Percentiles rank a stretch among this genome's conserved stretches.
Conservation (phyloP, 2,888 invertebrate genomes). For the Idaea biselata region DNA sequence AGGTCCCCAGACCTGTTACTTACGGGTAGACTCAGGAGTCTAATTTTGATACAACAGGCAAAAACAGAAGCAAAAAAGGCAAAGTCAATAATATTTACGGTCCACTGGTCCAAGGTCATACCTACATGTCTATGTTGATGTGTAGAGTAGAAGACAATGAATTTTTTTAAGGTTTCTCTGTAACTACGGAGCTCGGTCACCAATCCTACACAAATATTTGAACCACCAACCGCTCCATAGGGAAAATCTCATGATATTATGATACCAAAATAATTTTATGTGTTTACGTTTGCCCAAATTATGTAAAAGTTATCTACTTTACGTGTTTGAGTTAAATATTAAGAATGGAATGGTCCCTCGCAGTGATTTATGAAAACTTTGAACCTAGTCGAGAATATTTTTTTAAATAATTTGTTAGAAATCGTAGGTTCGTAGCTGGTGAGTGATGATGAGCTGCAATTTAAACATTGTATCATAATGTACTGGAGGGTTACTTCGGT, state of each 20-base stretch:
- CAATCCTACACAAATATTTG: constrained; percentile 65
- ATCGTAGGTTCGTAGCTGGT: too few relatives aligned
- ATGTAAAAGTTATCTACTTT: constrained; percentile 25
- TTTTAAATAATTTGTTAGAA: too few relatives aligned
- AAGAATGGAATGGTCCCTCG: constrained; percentile 17
- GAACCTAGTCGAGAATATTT: not conserved
- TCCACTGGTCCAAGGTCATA: not conserved
- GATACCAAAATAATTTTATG: constrained; percentile 33
- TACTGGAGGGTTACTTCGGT: too few relatives aligned
- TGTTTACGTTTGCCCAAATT: constrained; percentile 32
- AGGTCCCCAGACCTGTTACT: too few relatives aligned
- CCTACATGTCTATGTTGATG: not conserved
- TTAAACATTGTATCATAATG: too few relatives aligned
- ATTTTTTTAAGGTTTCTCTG: not conserved
- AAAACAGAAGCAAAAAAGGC: too few relatives aligned
- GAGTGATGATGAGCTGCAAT: too few relatives aligned
- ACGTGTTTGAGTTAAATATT: constrained; percentile 28
- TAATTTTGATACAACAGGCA: too few relatives aligned
- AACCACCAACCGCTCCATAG: constrained; percentile 44
- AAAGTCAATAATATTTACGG: too few relatives aligned
- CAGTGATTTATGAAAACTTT: constrained; percentile 15
- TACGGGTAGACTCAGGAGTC: too few relatives aligned
- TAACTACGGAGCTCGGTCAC: constrained; percentile 25
- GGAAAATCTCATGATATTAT: constrained; percentile 48
- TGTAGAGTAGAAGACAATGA: not conserved